Evolutionary conservation across 2,888 invertebrate species (phyloP), one percentile per base, ranked within the genome.

Genomic region (Rhogogaster chlorosoma): DNA sequence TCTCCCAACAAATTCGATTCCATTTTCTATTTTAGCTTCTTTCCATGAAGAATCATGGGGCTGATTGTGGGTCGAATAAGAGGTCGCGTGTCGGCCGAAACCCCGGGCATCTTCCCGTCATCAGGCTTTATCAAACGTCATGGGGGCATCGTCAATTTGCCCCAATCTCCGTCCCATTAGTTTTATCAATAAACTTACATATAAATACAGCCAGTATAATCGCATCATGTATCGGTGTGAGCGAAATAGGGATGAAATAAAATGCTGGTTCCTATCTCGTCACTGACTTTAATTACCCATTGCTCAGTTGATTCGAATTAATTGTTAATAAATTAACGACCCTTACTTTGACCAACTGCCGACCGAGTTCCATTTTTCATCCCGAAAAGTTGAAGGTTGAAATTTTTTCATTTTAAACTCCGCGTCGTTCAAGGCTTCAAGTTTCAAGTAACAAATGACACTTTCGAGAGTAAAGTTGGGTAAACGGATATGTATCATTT

Each of bases 101-200:
- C 61, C 61, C 22, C 61, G 61, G 22, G 36, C 61, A 64, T 80
- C 45, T 61, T 26, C 18, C 80, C 38, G 61, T 80, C 36, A 12
- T 36, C 57, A 49, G n/a, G 9, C 12, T 84, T 77, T 77, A 84
- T 75, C 45, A 84, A 84, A 67, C 83, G 45, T 83, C 83, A 86
- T 86, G 73, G 85, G 86, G 86, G 85, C 67, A 49, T 80, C 83
- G 36, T 64, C 73, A 64, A 70, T 83, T 84, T 77, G 57, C 85
- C 84, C 86, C 83, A 83, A 83, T 83, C 82, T 83, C 42, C 67
- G 32, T 45, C 67, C 82, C 70, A 83, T 83, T 83, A 83, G 83
- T 83, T 83, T 83, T 83, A 83, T 83, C 83, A 83, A 83, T 83
- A 83, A 83, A 70, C 70, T 83, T 32, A 29, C 49, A 29, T 61